Base-by-base conservation (phyloP, 2,797 vertebrate species). In the Parotocinclus haroldoi region DNA sequence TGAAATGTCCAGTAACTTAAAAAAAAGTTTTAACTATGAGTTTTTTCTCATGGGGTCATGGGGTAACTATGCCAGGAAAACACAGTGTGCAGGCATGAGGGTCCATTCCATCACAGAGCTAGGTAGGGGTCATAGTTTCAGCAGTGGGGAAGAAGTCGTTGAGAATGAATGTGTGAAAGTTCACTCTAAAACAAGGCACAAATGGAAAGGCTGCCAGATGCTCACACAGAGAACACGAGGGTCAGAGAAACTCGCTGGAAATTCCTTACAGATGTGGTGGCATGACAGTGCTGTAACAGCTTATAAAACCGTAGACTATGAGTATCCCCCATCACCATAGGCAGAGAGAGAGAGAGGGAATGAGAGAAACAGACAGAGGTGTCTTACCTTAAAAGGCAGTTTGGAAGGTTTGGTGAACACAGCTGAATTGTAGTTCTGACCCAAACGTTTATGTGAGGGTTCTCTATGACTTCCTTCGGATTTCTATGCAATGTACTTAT, bases 321-420 rank as follows among this genome's bases (percentile, higher is more conserved):
- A 82, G 74, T 60, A 78, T 73, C 63, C 44, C 18, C 50, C 40
- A 17, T 8, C 10, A 62, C 7, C 58, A 68, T 46, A 45, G n/a
- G 63, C 37, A 16, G 75, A 48, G 12, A 1, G 10, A 46, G 45
- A 48, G 45, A 69, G 49, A 44, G n/a, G 62, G 18, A 27, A 76
- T 55, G 54, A n/a, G 66, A 77, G 80, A 73, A 73, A 73, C 76
- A 73, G 63, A 78, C 74, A 78, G 69, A 63, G 52, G 19, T 73
- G 78, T 77, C 80, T 85, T 85, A 80, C 89, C 88, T 88, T 89
- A 90, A 89, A 90, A 86, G 86, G 87, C 87, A 80, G 68, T 65
- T 68, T 72, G 57, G 50, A 46, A 69, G 80, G 69, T 63, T 57
- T 64, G 71, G 56, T 73, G 74, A 65, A 58, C 72, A 77, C 16